phyloP scores from a whole-genome alignment of 92 coral and sea anemone species.

The Nematostella vectensis region DNA sequence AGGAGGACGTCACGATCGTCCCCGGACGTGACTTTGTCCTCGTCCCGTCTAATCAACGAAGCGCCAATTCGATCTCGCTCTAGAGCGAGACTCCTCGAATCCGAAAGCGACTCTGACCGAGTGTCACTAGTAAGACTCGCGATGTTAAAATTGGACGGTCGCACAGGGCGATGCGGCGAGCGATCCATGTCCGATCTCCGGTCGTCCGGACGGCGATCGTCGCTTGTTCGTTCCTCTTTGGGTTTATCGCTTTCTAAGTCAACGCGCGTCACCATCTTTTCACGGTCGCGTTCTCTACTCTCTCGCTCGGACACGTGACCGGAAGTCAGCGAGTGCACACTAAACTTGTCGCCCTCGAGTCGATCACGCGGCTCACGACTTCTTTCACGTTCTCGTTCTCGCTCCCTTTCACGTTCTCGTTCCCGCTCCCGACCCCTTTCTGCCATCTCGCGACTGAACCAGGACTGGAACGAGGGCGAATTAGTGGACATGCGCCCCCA shows the following conservation, averaged over 20 bases:
- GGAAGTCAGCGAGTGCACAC: slow-evolving; percentile 9
- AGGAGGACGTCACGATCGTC: slow-evolving; percentile 61
- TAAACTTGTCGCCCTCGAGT: slow-evolving; percentile 11
- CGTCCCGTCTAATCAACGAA: slow-evolving; percentile 19
- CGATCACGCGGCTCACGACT: slow-evolving; percentile 34
- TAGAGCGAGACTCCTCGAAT: slow-evolving; percentile 6
- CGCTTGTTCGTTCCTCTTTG: slow-evolving; percentile 34
- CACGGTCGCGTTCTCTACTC: slow-evolving; percentile 31
- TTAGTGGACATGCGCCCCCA: slow-evolving; percentile 59
- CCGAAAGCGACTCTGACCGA: slow-evolving; percentile 38
- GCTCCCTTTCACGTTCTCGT: slow-evolving; percentile 59
- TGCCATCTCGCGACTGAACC: slow-evolving; percentile 66
- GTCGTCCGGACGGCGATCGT: slow-evolving; percentile 20
- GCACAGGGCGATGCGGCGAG: slow-evolving; percentile 27
- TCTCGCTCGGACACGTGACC: slow-evolving; percentile 5
- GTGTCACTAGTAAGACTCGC: slow-evolving; percentile 70
- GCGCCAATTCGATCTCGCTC: slow-evolving; percentile 9
- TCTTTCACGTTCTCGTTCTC: slow-evolving; percentile 44
- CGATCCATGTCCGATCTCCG: slow-evolving; percentile 29
- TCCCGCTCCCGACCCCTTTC: slow-evolving; percentile 46
- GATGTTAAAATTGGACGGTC: slow-evolving; percentile 60
- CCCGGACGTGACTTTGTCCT: slow-evolving; percentile 29
- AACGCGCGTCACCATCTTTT: slow-evolving; percentile 9
- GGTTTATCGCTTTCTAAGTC: slow-evolving; percentile 35
- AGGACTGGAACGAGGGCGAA: slow-evolving; percentile 44